Evolutionary conservation across 2,113 vertebrate genomes (phyloP), one percentile per base, ranked within the genome.

Genomic region (Anhinga anhinga): DNA sequence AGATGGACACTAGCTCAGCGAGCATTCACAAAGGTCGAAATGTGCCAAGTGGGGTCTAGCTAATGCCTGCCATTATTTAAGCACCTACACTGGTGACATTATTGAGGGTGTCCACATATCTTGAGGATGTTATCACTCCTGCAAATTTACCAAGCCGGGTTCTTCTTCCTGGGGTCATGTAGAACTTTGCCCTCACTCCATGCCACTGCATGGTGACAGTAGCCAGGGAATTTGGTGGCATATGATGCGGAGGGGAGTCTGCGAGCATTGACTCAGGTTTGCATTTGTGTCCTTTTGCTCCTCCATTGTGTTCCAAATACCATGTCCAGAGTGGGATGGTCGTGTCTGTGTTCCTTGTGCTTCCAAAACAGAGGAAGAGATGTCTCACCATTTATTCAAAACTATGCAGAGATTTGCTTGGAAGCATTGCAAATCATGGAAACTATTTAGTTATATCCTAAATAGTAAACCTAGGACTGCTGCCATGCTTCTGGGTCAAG

Each of bases 361-460:
- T 94, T 80, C 56, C 80, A 83, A 92, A 95, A 66, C 58, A 85
- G 84, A 94, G 27, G 73, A 96, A 93, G 58, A 80, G 42, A 82
- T 70, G 26, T 81, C 29, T 95, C 78, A 53, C 42, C 45, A 44
- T 87, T 87, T 94, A 79, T 94, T 82, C 58, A 73, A 85, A 91
- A 90, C 29, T 90, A 61, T 88, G 77, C 36, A 80, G 76, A 95
- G 53, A 69, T 92, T 91, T 92, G 70, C 77, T 89, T 96, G 83
- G 86, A 90, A 91, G 90, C 58, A 87, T 79, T 95, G 93, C 90
- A 96, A 96, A 90, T 87, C 36, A 73, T 9, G 96, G 92, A 95
- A 96, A 96, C 74, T 94, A 94, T 96, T 94, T 44, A 72, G 66
- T 90, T 91, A 55, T 77, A 80, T 85, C 82, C 82, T 93, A 93